Conservation (phyloP, 2,797 vertebrate genomes). For the Crocidura indochinensis region DNA sequence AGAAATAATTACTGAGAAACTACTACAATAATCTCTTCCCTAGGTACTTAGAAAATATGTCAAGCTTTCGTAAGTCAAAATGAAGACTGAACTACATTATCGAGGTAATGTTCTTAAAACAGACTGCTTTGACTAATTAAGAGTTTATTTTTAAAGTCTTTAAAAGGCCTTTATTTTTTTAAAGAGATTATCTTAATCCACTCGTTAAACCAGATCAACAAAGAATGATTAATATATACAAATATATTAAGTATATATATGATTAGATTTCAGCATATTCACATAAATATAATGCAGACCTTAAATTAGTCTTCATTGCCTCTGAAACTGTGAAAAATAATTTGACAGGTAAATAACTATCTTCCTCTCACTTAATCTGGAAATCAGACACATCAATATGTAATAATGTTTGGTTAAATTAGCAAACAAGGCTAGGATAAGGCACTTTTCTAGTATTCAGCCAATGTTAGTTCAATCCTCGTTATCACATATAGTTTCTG, state of each 20-base stretch:
- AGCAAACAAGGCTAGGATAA: neutral
- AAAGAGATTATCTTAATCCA: neutral
- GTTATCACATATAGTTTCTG: no score
- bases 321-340: constrained; percentile 46
- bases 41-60: neutral
- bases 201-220: constrained; percentile 50
- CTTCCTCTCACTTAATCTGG: constrained; percentile 45
- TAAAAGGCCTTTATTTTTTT: constrained; percentile 7
- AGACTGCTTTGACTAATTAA: constrained; percentile 59
- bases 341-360: neutral
- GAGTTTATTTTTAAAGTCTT: constrained; percentile 61
- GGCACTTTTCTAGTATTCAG: no score
- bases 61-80: neutral
- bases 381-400: neutral
- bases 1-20: constrained; percentile 20
- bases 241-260: neutral
- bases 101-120: constrained; percentile 45
- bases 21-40: neutral
- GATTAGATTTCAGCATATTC: neutral
- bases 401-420: neutral
- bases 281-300: neutral
- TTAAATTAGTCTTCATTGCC: neutral
- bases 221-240: constrained; percentile 25
- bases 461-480: no score
- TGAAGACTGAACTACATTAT: neutral